phyloP scores from a whole-genome alignment of 2,888 invertebrate species.

The Ganaspis brasiliensis region DNA sequence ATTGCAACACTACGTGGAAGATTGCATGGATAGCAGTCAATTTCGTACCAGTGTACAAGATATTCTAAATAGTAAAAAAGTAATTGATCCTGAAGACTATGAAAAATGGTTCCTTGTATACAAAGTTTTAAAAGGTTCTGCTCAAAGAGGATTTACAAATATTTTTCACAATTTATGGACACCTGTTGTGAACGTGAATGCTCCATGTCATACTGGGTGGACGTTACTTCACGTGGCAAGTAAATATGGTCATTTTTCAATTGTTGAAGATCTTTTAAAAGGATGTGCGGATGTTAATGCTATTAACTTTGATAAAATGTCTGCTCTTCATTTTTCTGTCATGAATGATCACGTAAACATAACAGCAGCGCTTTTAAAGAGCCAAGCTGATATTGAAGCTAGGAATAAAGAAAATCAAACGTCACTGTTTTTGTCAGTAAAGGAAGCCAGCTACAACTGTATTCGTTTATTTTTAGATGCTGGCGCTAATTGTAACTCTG shows the following conservation, averaged over 20 bases:
- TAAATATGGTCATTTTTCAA: background rate
- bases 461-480: background rate
- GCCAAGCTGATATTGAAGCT: background rate
- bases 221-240: background rate
- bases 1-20: background rate
- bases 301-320: background rate
- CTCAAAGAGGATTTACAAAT: background rate
- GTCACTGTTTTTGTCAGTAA: background rate
- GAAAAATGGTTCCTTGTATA: background rate
- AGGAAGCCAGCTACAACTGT: background rate
- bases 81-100: background rate
- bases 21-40: background rate
- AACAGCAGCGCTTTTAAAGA: background rate
- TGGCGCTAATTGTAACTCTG: background rate
- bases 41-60: background rate
- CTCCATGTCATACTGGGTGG: background rate
- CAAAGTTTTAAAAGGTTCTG: background rate
- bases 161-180: background rate
- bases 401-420: background rate
- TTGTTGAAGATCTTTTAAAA: background rate
- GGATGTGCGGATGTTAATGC: background rate
- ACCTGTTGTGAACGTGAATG: background rate
- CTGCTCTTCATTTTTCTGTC: background rate
- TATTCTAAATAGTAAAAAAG: background rate
- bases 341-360: background rate